Conservation (phyloP, 2,888 invertebrate species). For the Drosophila lacicola region DNA sequence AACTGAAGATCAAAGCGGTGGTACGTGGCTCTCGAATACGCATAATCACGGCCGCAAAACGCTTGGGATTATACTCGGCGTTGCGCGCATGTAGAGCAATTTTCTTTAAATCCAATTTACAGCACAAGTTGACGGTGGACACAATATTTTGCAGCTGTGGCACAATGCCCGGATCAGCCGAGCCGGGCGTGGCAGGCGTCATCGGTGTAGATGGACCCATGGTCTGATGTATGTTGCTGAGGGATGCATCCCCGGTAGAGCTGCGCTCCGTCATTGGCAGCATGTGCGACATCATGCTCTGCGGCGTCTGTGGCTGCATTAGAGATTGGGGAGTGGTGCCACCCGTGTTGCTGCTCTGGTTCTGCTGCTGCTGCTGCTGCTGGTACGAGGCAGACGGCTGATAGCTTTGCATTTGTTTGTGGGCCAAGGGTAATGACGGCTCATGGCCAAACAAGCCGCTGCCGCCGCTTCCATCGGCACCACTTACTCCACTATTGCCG, state of each 20-base stretch:
- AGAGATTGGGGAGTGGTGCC: conserved; percentile 91
- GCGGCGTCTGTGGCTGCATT: conserved; percentile 96
- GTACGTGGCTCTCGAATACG: conserved; percentile 95
- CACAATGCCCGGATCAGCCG: conserved; percentile 96
- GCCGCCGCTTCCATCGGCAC: conserved; percentile 56
- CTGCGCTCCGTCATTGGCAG: conserved; percentile 86
- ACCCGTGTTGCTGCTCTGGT: conserved; percentile 79
- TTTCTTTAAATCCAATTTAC: conserved; percentile 97
- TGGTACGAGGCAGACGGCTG: conserved; percentile 86
- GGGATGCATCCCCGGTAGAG: conserved; percentile 57
- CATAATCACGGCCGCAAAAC: conserved; percentile 99
- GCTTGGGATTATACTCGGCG: conserved; percentile 99
- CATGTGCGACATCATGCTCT: conserved; percentile 94
- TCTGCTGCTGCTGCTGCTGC: conserved; percentile 81
- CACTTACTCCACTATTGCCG: conserved; percentile 32
- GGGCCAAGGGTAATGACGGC: conserved; percentile 86
- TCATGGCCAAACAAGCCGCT: conserved; percentile 69
- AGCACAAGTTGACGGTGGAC: conserved; percentile 97
- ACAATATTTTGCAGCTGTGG: conserved; percentile 96
- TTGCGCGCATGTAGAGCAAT: conserved; percentile 99
- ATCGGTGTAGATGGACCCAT: conserved; percentile 91
- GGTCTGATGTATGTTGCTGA: conserved; percentile 86
- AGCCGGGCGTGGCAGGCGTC: conserved; percentile 96
- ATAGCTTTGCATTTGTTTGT: conserved; percentile 91
- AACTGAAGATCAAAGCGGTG: conserved; percentile 91